Percentiles rank a stretch among this genome's conserved stretches.
Conservation (phyloP, 2,888 invertebrate genomes). For the Merodon equestris region DNA sequence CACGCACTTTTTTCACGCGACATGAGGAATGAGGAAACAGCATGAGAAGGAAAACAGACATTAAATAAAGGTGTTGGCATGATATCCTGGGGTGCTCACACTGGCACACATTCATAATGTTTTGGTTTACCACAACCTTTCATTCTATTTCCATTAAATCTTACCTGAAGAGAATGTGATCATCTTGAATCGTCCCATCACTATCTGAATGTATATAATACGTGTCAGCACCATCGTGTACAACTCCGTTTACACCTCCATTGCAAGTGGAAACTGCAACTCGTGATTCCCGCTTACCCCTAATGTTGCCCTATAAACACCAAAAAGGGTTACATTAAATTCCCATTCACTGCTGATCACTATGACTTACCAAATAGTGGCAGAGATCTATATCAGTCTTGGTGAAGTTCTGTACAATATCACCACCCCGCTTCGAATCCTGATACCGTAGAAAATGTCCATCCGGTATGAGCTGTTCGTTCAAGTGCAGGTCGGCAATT, state of each 20-base stretch:
- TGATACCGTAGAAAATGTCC: slow-evolving; percentile 78
- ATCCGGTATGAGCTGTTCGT: slow-evolving; percentile 77
- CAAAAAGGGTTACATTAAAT: no score
- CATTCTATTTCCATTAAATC: slow-evolving; percentile 60
- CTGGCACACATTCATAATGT: no score
- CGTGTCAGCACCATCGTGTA: slow-evolving; percentile 88
- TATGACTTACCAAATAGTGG: slow-evolving; percentile 77
- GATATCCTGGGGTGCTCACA: no score
- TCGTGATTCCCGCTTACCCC: slow-evolving; percentile 86
- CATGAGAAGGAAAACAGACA: no score
- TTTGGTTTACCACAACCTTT: no score
- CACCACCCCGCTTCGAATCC: slow-evolving; percentile 71
- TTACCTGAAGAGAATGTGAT: slow-evolving; percentile 78
- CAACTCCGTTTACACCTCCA: slow-evolving; percentile 85
- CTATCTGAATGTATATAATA: slow-evolving; percentile 83
- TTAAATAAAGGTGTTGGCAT: no score
- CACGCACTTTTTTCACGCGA: no score
- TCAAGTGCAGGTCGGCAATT: slow-evolving; percentile 76
- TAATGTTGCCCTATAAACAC: slow-evolving; percentile 82
- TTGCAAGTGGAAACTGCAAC: slow-evolving; percentile 91
- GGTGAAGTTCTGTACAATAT: slow-evolving; percentile 77
- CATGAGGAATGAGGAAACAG: no score
- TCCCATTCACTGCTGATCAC: neutral
- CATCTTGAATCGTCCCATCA: slow-evolving; percentile 75
- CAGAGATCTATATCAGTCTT: slow-evolving; percentile 79